Percentiles rank a stretch among this genome's conserved stretches.
Conservation (phyloP, 2,797 vertebrate genomes). For the Lutjanus campechanus region DNA sequence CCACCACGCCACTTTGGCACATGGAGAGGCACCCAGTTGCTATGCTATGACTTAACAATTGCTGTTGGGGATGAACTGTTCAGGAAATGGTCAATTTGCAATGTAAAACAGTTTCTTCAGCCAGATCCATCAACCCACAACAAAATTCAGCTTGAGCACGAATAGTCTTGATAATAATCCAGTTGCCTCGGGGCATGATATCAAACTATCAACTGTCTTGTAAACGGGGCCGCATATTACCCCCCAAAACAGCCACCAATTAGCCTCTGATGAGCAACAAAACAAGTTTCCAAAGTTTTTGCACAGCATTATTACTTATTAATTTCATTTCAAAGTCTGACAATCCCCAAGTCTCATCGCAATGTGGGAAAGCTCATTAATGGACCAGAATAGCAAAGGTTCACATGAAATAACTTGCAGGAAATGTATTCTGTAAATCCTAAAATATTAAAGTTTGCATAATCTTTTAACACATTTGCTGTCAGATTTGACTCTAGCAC, state of each 20-base stretch:
- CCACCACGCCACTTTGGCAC: neutral
- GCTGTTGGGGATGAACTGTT: too few relatives aligned
- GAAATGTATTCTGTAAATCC: conserved; percentile 67
- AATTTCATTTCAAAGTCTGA: conserved; percentile 65
- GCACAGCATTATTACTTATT: conserved; percentile 52
- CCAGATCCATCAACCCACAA: conserved; percentile 8
- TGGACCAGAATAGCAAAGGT: conserved; percentile 42
- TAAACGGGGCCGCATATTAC: conserved; percentile 18
- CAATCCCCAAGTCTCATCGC: conserved; percentile 46
- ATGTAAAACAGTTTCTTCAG: conserved; percentile 11
- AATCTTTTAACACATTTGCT: conserved; percentile 72
- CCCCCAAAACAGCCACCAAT: conserved; percentile 47
- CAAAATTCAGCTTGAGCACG: conserved; percentile 1
- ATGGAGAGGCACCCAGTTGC: neutral
- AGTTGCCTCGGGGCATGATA: neutral
- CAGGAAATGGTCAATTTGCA: conserved; percentile 22
- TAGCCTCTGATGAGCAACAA: conserved; percentile 53
- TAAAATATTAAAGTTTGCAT: conserved; percentile 74
- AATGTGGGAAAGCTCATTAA: conserved; percentile 61
- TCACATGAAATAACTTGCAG: conserved; percentile 52
- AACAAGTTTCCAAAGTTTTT: conserved; percentile 54
- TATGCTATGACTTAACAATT: neutral
- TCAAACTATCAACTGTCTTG: conserved; percentile 34
- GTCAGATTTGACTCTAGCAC: conserved; percentile 64
- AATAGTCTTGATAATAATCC: conserved; percentile 10